Evolutionary conservation across 2,113 vertebrate species (phyloP).

Genomic region (Irena cyanogastra): DNA sequence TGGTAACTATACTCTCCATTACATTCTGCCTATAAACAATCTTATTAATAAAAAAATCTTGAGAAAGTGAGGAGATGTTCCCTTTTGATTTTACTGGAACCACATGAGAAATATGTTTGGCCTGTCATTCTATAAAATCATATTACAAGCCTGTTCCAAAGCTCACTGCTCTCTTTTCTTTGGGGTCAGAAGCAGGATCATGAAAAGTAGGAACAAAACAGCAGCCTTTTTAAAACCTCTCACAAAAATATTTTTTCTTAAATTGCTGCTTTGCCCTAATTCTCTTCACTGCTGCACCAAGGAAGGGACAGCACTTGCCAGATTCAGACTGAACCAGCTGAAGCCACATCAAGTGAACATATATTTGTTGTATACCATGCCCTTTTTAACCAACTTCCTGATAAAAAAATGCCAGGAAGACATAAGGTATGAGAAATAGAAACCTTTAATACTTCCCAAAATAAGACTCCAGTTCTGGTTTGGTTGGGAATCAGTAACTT

Average conservation of each 20-base stretch:
- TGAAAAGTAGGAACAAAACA: not conserved
- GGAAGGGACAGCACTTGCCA: not conserved
- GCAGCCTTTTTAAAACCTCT: not conserved
- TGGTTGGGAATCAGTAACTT: conserved; percentile 30
- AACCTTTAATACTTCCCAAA: conserved; percentile 32
- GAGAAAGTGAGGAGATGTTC: not conserved
- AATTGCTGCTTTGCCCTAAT: not conserved
- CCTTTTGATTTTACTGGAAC: not conserved
- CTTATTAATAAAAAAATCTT: not conserved
- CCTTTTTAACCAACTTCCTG: conserved; percentile 64
- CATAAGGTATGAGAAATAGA: conserved; percentile 10
- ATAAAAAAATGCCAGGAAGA: conserved; percentile 66
- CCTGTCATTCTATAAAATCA: not conserved
- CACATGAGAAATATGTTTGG: not conserved
- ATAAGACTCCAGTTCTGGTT: not conserved
- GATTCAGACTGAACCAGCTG: conserved; percentile 21
- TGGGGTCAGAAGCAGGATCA: not conserved
- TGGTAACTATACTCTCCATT: not conserved
- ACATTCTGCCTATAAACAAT: not conserved
- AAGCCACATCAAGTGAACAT: conserved; percentile 15
- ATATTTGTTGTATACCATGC: not conserved
- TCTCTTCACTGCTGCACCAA: not conserved
- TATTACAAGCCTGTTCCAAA: not conserved
- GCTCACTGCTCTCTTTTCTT: not conserved
- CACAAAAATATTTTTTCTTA: not conserved